These are phyloP conservation scores for Halocaridina rubra DNA, from an alignment of 2,888 invertebrate species.

Conservation along the genomic window DNA sequence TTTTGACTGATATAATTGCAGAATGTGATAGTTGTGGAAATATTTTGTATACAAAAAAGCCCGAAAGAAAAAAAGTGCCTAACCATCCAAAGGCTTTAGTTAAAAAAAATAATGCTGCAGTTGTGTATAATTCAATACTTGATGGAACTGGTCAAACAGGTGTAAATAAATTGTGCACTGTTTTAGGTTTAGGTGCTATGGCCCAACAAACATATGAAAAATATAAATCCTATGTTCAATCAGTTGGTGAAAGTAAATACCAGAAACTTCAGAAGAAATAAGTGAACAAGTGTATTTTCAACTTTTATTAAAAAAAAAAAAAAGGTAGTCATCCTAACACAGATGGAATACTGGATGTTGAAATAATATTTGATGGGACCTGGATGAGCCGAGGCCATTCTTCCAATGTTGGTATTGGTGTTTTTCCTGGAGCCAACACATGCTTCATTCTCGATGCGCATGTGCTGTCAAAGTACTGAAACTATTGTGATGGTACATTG, in stretches of 20 bases:
- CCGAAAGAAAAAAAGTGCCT: background rate
- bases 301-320: background rate
- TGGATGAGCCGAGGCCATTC: conserved; percentile 14
- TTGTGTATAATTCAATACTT: background rate
- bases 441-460: background rate
- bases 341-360: background rate
- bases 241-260: background rate
- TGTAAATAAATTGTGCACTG: background rate
- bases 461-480: background rate
- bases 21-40: background rate
- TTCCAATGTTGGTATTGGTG: background rate
- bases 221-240: background rate
- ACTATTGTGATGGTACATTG: background rate
- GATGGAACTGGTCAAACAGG: background rate
- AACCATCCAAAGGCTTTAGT: background rate
- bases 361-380: background rate
- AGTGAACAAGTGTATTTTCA: background rate
- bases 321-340: background rate
- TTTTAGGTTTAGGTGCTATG: background rate
- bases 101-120: background rate
- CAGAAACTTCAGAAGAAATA: background rate
- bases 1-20: background rate
- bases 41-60: background rate
- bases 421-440: background rate
- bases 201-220: background rate